These are phyloP conservation scores for Busseola fusca DNA, from an alignment of 2,888 invertebrate genomes.

Conservation along the genomic window DNA sequence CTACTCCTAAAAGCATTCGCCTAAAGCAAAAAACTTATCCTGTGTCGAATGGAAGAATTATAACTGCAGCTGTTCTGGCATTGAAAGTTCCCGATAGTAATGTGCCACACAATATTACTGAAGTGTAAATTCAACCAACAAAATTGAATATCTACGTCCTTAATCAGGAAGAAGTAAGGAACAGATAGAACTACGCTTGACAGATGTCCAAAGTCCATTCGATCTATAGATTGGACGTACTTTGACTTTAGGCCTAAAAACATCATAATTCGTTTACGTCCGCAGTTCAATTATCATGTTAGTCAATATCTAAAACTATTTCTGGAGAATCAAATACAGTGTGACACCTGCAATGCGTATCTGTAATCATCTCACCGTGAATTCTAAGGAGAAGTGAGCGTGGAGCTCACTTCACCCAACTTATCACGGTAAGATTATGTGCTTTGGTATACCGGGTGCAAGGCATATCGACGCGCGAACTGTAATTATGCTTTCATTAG, in stretches of 20 bases:
- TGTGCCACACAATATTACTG: constrained; percentile 31
- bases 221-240: too few species aligned
- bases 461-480: neutral
- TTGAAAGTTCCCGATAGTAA: constrained; percentile 11
- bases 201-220: neutral
- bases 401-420: too few species aligned
- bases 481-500: neutral
- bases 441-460: too few species aligned
- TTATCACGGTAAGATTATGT: too few species aligned
- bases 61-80: constrained; percentile 3
- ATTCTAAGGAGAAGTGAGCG: too few species aligned
- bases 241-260: too few species aligned
- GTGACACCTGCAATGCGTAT: too few species aligned
- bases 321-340: neutral
- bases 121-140: too few species aligned
- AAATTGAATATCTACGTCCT: constrained; percentile 21
- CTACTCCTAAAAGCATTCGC: neutral
- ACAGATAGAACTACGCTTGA: neutral
- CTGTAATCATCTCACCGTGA: too few species aligned
- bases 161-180: neutral
- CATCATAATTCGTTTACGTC: neutral
- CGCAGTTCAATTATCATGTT: neutral
- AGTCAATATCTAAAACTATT: neutral
- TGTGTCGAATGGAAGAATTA: neutral
- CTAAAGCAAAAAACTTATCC: neutral